phyloP scores from a whole-genome alignment of 2,888 invertebrate genomes.

The Callyntrura guangdongensis region DNA sequence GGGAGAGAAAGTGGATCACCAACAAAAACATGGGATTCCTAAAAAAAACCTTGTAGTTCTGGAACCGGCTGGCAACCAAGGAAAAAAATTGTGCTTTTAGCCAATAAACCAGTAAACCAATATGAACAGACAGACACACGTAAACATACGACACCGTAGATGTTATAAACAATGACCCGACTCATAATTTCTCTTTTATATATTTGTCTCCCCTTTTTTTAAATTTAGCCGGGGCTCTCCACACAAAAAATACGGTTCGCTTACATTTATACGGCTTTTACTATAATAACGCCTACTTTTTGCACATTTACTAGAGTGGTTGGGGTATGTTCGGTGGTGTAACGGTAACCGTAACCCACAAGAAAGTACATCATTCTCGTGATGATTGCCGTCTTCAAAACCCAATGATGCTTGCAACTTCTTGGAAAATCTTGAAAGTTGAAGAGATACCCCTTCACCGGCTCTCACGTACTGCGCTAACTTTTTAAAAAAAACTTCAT shows the following conservation, averaged over 20 bases:
- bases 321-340: background rate
- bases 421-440: background rate
- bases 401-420: background rate
- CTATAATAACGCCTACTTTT: background rate
- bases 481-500: background rate
- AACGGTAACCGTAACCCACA: background rate
- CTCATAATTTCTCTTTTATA: too few species aligned
- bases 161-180: too few species aligned
- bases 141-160: too few species aligned
- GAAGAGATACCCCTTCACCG: background rate
- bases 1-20: slow-evolving; percentile 61
- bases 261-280: background rate
- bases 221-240: too few species aligned
- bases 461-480: background rate
- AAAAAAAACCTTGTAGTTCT: slow-evolving; percentile 67
- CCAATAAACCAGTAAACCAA: background rate
- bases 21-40: slow-evolving; percentile 23
- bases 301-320: too few species aligned
- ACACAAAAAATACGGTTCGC: too few species aligned
- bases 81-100: slow-evolving; percentile 48
- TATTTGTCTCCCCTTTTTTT: too few species aligned
- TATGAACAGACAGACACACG: slow-evolving; percentile 4
- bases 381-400: background rate
- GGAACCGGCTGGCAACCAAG: slow-evolving; percentile 79
- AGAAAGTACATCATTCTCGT: background rate